phyloP scores from a whole-genome alignment of 2,113 vertebrate species.

The Zosterops japonicus region DNA sequence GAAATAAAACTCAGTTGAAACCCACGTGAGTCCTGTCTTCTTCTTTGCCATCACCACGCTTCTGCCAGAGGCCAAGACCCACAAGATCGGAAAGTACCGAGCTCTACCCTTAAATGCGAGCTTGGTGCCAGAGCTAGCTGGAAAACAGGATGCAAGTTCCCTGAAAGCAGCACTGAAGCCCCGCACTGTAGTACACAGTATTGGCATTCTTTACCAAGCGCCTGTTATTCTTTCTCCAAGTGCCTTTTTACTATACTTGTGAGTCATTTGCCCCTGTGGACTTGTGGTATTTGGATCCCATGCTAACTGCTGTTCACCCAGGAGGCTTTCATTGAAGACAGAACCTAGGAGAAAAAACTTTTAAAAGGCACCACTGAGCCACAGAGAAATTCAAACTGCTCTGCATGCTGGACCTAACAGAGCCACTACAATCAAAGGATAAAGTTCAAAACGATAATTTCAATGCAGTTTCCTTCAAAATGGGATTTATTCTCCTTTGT shows the following conservation, averaged over 20 bases:
- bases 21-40: too few relatives aligned
- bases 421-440: not conserved
- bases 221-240: not conserved
- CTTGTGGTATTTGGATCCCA: not conserved
- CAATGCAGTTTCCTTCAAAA: not conserved
- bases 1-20: too few relatives aligned
- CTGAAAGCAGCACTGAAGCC: too few relatives aligned
- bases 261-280: not conserved
- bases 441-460: not conserved
- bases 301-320: not conserved
- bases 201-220: not conserved
- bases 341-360: not conserved
- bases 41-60: too few relatives aligned
- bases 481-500: not conserved
- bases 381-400: slow-evolving; percentile 8
- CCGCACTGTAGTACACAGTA: not conserved
- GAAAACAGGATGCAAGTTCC: too few relatives aligned
- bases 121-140: too few relatives aligned
- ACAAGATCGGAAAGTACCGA: too few relatives aligned
- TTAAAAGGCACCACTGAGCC: not conserved
- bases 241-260: not conserved
- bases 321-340: not conserved
- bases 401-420: not conserved
- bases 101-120: too few relatives aligned
- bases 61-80: too few relatives aligned